Conservation (phyloP, 2,888 invertebrate genomes). For the Rotaria sp. region DNA sequence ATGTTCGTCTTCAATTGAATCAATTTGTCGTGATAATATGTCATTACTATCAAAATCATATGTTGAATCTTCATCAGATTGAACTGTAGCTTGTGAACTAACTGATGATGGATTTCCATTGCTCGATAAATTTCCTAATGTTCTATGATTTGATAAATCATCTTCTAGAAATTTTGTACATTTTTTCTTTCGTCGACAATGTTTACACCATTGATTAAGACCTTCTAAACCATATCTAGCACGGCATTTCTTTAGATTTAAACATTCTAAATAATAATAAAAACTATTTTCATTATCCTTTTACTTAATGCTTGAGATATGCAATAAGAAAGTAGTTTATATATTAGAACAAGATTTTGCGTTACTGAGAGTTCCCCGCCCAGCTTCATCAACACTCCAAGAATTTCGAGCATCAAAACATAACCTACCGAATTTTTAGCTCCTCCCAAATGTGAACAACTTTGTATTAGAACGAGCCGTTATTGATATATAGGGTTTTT, state of each 20-base stretch:
- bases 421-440: too few species aligned
- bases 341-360: too few species aligned
- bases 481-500: too few species aligned
- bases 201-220: slow-evolving; percentile 98
- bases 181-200: slow-evolving; percentile 63
- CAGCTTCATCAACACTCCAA: too few species aligned
- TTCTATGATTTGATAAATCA: not conserved
- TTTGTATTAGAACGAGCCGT: too few species aligned
- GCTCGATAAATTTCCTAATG: too few species aligned
- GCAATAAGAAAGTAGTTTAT: too few species aligned
- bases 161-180: slow-evolving; percentile 34
- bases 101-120: not conserved
- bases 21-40: not conserved
- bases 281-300: too few species aligned
- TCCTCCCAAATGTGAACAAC: too few species aligned
- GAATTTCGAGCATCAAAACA: too few species aligned
- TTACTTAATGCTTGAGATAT: too few species aligned
- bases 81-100: not conserved
- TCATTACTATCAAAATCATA: not conserved
- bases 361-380: too few species aligned
- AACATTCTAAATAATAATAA: not conserved
- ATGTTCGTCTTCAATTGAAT: not conserved
- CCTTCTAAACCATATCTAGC: slow-evolving; percentile 96
- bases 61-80: not conserved
- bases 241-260: slow-evolving; percentile 68